Evolutionary conservation across 2,888 invertebrate species (phyloP).

Genomic region (Tenthredo mesomela): DNA sequence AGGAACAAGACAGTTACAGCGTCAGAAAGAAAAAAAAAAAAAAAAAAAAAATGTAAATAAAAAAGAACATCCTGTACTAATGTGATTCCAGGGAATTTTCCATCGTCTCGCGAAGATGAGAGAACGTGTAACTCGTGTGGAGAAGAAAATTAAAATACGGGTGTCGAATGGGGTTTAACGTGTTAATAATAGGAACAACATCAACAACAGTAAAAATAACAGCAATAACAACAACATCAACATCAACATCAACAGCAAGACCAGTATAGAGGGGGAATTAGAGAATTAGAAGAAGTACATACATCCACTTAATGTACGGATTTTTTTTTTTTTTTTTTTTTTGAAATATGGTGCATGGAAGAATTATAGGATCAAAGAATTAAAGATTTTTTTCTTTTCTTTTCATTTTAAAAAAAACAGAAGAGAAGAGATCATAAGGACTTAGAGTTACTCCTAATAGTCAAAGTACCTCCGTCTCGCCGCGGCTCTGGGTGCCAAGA

Average conservation of each 20-base stretch:
- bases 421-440: neutral
- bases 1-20: constrained; percentile 3
- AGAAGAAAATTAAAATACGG: neutral
- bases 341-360: neutral
- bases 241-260: constrained; percentile 14
- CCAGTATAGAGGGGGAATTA: neutral
- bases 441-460: neutral
- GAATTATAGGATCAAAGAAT: neutral
- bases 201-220: neutral
- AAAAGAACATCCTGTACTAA: no score
- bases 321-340: neutral
- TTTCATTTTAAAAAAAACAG: neutral
- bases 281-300: constrained; percentile 1
- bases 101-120: neutral
- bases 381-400: neutral
- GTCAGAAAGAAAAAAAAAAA: neutral
- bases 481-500: constrained; percentile 86
- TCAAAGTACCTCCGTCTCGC: constrained; percentile 87
- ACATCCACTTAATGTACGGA: neutral
- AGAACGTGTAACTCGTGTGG: neutral
- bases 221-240: constrained; percentile 15
- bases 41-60: no score
- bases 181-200: neutral
- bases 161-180: neutral
- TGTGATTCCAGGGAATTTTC: neutral